Conservation (phyloP, 2,113 vertebrate species). For the Ranitomeya imitator region DNA sequence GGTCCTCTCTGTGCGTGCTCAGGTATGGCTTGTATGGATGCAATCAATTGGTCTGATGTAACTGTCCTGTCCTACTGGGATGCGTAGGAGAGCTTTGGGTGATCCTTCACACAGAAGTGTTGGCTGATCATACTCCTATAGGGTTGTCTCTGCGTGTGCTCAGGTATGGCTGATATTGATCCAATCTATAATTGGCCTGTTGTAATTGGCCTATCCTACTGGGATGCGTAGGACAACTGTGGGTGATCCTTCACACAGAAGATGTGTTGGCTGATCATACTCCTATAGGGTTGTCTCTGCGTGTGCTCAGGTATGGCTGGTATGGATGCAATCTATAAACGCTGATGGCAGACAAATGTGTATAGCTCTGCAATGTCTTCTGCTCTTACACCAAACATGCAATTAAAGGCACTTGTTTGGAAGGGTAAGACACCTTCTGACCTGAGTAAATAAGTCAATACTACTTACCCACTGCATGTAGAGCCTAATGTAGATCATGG, state of each 20-base stretch:
- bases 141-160: not conserved
- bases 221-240: no score
- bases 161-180: no score
- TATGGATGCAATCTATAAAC: conserved; percentile 11
- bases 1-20: no score
- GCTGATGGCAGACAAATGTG: not conserved
- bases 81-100: not conserved
- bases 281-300: no score
- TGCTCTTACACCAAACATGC: conserved; percentile 20
- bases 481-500: not conserved
- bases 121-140: conserved; percentile 1
- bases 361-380: not conserved
- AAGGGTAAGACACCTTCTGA: conserved; percentile 23
- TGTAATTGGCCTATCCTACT: no score
- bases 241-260: no score
- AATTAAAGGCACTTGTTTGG: conserved; percentile 33
- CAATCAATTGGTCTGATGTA: not conserved
- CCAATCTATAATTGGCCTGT: no score
- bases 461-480: not conserved
- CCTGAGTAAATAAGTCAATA: conserved; percentile 36
- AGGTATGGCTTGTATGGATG: no score
- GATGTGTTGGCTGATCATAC: no score
- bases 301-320: conserved; percentile 1
- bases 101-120: not conserved
- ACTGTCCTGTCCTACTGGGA: not conserved